Base-by-base conservation (phyloP, 2,888 invertebrate species). In the Scaptomyza tumidula region DNA sequence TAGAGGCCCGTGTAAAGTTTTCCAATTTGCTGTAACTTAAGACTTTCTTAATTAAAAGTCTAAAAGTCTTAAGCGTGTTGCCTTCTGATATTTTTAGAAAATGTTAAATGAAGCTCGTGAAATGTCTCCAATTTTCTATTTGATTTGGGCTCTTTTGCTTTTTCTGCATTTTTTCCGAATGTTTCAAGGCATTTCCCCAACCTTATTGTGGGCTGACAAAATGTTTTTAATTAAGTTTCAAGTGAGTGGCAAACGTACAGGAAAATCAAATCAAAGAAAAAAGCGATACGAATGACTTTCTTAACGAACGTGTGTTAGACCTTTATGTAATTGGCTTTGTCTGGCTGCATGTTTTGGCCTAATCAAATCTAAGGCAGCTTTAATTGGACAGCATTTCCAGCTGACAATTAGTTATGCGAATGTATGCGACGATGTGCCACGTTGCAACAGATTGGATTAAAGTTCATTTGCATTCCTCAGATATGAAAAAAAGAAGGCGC, bases 381-480 rank as follows among this genome's bases (percentile, higher is more conserved):
- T 81, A 68, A 68, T 75, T 62, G 68, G 71, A 43, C 55, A 45
- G 55, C 55, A 58, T 43, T 64, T 79, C 37, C 49, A 60, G 78
- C 35, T 56, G 39, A 45, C 56, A 78, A 78, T 78, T 84, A 71
- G 65, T 53, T 69, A 75, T 70, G 58, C 65, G 65, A 64, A 75
- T 62, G 61, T 60, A 57, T 57, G 37, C 54, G 54, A 43, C 41
- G 50, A 48, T 61, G 60, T 43, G 62, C 35, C 54, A 62, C 69
- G 60, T 57, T 57, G 65, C 62, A 50, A 14, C 57, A 66, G 63
- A 79, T 80, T 83, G 80, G 77, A 80, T 80, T 79, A 79, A 70
- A 62, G 66, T 70, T 56, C 55, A 64, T 70, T 55, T 62, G 62
- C 70, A 71, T 65, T 37, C 19, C 50, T 11, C 31, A 14, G 33